A percentile compares a stretch with the other conserved stretches of the same genome.
Evolutionary conservation across 1,140 invertebrate genomes (phyloP).

Genomic region (Trachymyrmex septentrionalis): DNA sequence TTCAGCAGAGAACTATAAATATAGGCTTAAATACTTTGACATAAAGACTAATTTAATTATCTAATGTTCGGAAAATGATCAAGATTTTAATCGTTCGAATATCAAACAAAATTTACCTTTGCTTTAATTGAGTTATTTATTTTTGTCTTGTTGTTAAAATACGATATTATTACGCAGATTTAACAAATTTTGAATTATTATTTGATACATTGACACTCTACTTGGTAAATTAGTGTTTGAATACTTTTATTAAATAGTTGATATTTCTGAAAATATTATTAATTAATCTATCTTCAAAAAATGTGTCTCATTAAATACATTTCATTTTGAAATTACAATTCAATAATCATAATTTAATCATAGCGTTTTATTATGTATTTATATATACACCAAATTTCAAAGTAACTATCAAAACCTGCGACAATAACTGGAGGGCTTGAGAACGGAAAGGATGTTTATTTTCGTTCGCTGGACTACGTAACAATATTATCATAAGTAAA

Average conservation of each 20-base stretch:
- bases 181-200: not conserved
- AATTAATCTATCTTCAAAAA: not conserved
- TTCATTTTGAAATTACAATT: not conserved
- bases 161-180: not conserved
- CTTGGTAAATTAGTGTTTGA: not conserved
- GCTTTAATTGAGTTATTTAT: not conserved
- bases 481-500: constrained; percentile 10
- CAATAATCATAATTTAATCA: not conserved
- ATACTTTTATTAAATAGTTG: not conserved
- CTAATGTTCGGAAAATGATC: not conserved
- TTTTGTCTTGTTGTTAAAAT: not conserved
- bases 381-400: not conserved
- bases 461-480: constrained; percentile 12
- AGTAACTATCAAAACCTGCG: not conserved
- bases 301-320: not conserved
- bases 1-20: not conserved
- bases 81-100: not conserved
- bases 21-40: not conserved
- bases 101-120: not conserved
- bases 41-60: not conserved
- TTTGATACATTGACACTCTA: not conserved
- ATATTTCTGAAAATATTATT: not conserved
- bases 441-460: not conserved
- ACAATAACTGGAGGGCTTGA: not conserved
- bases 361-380: not conserved